phyloP scores from a whole-genome alignment of 2,113 vertebrate genomes.

The Microtus ochrogaster region DNA sequence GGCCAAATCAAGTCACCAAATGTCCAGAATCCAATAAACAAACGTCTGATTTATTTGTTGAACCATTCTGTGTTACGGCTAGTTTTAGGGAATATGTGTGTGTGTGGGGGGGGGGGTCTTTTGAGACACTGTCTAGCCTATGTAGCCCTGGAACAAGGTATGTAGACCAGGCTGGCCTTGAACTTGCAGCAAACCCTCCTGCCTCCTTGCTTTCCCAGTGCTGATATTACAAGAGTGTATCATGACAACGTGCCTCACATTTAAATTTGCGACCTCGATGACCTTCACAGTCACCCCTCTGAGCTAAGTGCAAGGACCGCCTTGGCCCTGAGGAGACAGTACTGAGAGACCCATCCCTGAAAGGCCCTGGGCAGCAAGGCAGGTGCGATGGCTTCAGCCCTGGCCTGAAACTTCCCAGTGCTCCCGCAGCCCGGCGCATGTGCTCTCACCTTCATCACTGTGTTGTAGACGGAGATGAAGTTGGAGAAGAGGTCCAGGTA shows the following conservation, averaged over 20 bases:
- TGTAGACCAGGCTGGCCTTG: not conserved
- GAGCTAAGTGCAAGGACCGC: not conserved
- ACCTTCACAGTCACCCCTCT: not conserved
- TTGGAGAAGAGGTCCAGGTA: slow-evolving; percentile 90
- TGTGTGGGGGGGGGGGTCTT: not conserved
- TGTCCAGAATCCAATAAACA: not conserved
- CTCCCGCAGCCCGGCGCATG: too few species aligned
- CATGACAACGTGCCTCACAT: not conserved
- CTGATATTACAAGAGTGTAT: not conserved
- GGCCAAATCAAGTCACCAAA: not conserved
- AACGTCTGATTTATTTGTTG: not conserved
- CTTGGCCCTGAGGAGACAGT: not conserved
- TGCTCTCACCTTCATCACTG: slow-evolving; percentile 90
- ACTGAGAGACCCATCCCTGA: not conserved
- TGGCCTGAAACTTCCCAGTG: not conserved
- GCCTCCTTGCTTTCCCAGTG: not conserved
- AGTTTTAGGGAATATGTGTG: not conserved
- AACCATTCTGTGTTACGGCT: not conserved
- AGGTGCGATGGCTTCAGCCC: not conserved
- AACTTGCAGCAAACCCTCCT: not conserved
- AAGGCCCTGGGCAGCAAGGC: not conserved
- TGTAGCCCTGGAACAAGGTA: not conserved
- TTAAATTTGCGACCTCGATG: not conserved
- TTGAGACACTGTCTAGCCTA: not conserved
- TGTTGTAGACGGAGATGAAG: slow-evolving; percentile 90